These are phyloP conservation scores for Gerosis bhagava DNA, from an alignment of 2,888 invertebrate genomes.

Conservation along the genomic window DNA sequence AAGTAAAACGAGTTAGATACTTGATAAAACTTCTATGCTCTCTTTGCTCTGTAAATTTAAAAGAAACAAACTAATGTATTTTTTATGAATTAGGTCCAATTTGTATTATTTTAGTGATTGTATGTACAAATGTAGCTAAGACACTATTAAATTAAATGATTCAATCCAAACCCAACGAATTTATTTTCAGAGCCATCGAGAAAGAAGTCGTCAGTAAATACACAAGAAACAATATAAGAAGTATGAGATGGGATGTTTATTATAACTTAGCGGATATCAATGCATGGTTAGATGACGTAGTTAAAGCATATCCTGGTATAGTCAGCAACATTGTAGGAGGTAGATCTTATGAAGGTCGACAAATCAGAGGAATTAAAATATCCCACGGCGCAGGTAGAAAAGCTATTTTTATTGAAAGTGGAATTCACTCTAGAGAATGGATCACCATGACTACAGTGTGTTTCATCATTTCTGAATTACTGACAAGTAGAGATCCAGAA, in stretches of 20 bases:
- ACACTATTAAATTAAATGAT: too few species aligned
- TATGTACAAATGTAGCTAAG: too few species aligned
- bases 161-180: too few species aligned
- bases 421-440: constrained; percentile 91
- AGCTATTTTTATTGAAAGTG: constrained; percentile 68
- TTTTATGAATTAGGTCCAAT: too few species aligned
- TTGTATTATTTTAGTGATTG: too few species aligned
- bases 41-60: too few species aligned
- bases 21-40: too few species aligned
- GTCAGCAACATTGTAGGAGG: constrained; percentile 67
- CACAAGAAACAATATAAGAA: constrained; percentile 45
- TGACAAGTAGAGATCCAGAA: constrained; percentile 75
- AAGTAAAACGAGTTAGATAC: too few species aligned
- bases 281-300: constrained; percentile 80
- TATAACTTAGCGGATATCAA: constrained; percentile 83
- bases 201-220: constrained; percentile 61
- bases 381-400: constrained; percentile 58
- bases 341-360: constrained; percentile 64
- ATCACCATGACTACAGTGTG: constrained; percentile 84
- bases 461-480: constrained; percentile 82
- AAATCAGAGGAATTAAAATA: constrained; percentile 73
- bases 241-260: constrained; percentile 83
- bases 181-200: too few species aligned
- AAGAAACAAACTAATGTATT: too few species aligned
- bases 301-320: constrained; percentile 60